phyloP scores from a whole-genome alignment of 1,140 invertebrate species.

The Nomia melanderi region DNA sequence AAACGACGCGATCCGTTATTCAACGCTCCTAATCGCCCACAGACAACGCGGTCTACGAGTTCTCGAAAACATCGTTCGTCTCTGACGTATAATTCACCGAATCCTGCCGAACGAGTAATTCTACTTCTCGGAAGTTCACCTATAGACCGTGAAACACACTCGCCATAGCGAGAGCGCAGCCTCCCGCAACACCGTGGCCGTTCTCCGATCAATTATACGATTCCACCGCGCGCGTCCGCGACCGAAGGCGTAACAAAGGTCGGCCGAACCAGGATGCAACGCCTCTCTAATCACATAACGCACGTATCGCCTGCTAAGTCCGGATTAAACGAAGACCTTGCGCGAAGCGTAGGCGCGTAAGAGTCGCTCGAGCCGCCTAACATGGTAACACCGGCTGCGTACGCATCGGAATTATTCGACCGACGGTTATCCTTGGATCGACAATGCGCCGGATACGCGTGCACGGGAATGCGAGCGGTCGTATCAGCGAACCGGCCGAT shows the following conservation, averaged over 20 bases:
- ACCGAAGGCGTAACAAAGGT: background rate
- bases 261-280: background rate
- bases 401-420: constrained; percentile 40
- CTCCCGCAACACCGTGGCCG: background rate
- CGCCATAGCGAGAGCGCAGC: too few species aligned
- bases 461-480: background rate
- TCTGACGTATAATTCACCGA: too few species aligned
- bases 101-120: too few species aligned
- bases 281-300: background rate
- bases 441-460: background rate
- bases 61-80: too few species aligned
- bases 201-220: background rate
- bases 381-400: background rate
- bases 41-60: too few species aligned
- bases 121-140: too few species aligned
- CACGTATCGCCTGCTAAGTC: constrained; percentile 22
- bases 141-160: too few species aligned
- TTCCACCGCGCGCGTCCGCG: too few species aligned
- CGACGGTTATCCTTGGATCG: constrained; percentile 35
- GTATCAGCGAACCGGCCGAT: background rate
- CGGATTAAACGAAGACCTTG: constrained; percentile 11
- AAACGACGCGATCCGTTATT: too few species aligned
- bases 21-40: too few species aligned
- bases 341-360: constrained; percentile 26
- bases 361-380: constrained; percentile 8